Percentiles rank a stretch among this genome's conserved stretches.
These are phyloP conservation scores for Ennomos fuscantarius DNA, from an alignment of 2,888 invertebrate genomes.

Conservation along the genomic window DNA sequence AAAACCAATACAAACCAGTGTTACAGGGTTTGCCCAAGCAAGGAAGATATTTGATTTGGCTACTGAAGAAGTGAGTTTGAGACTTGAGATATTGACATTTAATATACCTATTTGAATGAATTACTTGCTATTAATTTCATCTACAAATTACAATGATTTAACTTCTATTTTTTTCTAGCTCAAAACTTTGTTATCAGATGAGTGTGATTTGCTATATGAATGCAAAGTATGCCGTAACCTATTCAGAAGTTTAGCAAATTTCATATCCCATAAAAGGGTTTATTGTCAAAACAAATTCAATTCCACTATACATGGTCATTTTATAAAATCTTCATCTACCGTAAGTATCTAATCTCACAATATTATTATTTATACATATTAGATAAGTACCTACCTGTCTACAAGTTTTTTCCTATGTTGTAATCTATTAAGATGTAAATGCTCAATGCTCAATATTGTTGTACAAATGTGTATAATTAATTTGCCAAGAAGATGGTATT, in stretches of 20 bases:
- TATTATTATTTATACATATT: not conserved
- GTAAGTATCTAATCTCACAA: slow-evolving; percentile 60
- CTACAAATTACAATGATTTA: too few relatives aligned
- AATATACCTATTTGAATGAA: too few relatives aligned
- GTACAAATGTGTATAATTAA: too few relatives aligned
- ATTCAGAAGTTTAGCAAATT: slow-evolving; percentile 94
- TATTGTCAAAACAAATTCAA: slow-evolving; percentile 89
- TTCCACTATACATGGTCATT: slow-evolving; percentile 72
- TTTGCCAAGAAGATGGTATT: not conserved
- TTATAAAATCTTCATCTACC: slow-evolving; percentile 69
- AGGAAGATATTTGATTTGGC: slow-evolving; percentile 90
- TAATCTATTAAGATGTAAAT: too few relatives aligned
- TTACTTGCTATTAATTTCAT: too few relatives aligned
- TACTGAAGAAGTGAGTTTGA: slow-evolving; percentile 88
- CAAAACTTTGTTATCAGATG: slow-evolving; percentile 89
- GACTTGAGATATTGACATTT: too few relatives aligned
- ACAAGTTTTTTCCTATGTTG: too few relatives aligned
- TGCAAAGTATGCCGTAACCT: slow-evolving; percentile 94
- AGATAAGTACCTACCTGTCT: too few relatives aligned
- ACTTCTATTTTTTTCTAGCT: slow-evolving; percentile 81
- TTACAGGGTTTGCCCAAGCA: slow-evolving; percentile 89
- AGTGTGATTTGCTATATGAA: slow-evolving; percentile 96
- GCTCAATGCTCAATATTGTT: too few relatives aligned
- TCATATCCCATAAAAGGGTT: slow-evolving; percentile 94
- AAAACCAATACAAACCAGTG: slow-evolving; percentile 88